A percentile compares a stretch with the other conserved stretches of the same genome.
These are phyloP conservation scores for Drosophila meridionalis DNA, from an alignment of 2,888 invertebrate species.

Conservation along the genomic window DNA sequence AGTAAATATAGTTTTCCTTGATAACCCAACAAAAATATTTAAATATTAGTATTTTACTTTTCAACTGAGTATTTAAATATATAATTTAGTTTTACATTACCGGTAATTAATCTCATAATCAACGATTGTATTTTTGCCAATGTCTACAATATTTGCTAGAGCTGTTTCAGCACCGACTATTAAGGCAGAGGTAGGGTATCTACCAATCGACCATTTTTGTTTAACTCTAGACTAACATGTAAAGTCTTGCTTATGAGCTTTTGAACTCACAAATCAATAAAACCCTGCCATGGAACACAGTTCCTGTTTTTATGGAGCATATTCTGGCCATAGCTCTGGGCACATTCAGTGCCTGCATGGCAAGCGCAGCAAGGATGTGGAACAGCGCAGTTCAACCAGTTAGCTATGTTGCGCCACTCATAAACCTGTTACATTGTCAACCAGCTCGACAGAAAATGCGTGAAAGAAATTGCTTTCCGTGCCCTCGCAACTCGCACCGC, in stretches of 20 bases:
- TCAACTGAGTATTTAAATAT: too few relatives aligned
- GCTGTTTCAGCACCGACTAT: background rate
- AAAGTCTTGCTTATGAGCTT: slow-evolving; percentile 1
- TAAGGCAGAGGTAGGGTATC: background rate
- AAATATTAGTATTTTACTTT: too few relatives aligned
- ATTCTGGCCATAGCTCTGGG: slow-evolving; percentile 35
- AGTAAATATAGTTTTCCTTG: too few relatives aligned
- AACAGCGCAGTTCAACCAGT: slow-evolving; percentile 26
- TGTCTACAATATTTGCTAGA: too few relatives aligned
- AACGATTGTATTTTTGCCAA: too few relatives aligned
- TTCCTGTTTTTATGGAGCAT: slow-evolving; percentile 10
- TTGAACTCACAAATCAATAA: slow-evolving; percentile 5
- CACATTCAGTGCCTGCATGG: slow-evolving; percentile 35
- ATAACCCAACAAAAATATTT: too few relatives aligned
- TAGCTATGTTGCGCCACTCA: slow-evolving; percentile 34
- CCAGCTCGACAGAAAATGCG: slow-evolving; percentile 31
- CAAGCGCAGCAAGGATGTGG: slow-evolving; percentile 8
- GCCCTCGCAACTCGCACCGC: background rate
- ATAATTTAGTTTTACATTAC: too few relatives aligned
- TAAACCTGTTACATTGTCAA: slow-evolving; percentile 74
- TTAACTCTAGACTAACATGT: background rate
- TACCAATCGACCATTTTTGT: background rate
- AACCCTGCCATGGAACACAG: slow-evolving; percentile 11
- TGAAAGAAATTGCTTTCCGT: slow-evolving; percentile 25
- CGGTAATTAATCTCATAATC: too few relatives aligned